These are phyloP conservation scores for Protaetia brevitarsis DNA, from an alignment of 1,140 invertebrate genomes.

Conservation along the genomic window DNA sequence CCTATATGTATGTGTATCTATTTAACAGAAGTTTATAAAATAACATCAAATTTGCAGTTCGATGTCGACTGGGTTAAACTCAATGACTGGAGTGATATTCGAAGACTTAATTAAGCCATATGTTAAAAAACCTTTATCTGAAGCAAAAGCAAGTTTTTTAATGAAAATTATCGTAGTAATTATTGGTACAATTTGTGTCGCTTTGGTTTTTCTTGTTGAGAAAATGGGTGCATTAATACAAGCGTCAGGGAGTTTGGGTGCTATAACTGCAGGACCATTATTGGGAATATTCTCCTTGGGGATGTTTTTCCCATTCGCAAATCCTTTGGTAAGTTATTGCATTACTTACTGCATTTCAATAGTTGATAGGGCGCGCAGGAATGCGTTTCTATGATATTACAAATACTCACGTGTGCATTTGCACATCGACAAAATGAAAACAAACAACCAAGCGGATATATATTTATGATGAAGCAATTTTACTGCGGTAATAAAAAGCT, in stretches of 20 bases:
- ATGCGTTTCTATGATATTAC: no score
- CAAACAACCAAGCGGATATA: no score
- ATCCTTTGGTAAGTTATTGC: constrained; percentile 56
- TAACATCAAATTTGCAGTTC: constrained; percentile 67
- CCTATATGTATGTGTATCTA: background rate
- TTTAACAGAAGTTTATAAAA: background rate
- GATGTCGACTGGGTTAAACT: constrained; percentile 76
- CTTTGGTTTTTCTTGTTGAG: constrained; percentile 66
- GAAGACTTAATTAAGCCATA: constrained; percentile 73
- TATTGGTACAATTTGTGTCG: constrained; percentile 60
- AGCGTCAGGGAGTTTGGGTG: constrained; percentile 63
- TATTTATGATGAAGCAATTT: no score
- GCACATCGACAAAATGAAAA: no score
- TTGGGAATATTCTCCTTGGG: constrained; percentile 75
- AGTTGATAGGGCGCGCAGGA: no score
- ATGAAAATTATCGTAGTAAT: constrained; percentile 69
- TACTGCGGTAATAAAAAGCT: background rate
- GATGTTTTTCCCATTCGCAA: constrained; percentile 72
- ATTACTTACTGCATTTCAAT: no score
- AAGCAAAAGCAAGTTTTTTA: constrained; percentile 60
- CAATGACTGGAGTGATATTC: constrained; percentile 77
- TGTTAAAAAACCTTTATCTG: constrained; percentile 55
- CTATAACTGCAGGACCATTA: constrained; percentile 71
- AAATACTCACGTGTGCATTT: no score
- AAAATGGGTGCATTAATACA: constrained; percentile 67